phyloP scores from a whole-genome alignment of 2,113 vertebrate species.

The Boulengeromyrus knoepffleri region DNA sequence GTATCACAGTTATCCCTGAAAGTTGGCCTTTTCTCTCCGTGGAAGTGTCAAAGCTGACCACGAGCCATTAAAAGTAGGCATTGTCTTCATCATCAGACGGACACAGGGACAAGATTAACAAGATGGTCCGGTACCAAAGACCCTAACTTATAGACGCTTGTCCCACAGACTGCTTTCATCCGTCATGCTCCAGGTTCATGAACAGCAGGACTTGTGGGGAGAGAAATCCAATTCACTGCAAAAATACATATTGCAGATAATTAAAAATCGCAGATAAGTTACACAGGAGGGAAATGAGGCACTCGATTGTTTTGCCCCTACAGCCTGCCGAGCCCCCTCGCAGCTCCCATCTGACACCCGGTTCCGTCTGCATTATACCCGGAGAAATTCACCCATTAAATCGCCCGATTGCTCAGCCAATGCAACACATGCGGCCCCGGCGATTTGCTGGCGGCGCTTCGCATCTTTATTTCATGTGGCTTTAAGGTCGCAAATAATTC shows the following conservation, averaged over 20 bases:
- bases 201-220: background rate
- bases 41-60: background rate
- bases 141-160: background rate
- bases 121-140: background rate
- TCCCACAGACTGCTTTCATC: background rate
- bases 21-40: background rate
- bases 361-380: background rate
- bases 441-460: conserved; percentile 39
- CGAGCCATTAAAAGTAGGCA: background rate
- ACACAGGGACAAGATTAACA: background rate
- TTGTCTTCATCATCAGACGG: background rate
- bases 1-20: background rate
- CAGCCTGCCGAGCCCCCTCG: background rate
- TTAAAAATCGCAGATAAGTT: background rate
- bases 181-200: background rate
- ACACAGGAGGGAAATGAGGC: conserved; percentile 34
- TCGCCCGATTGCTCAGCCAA: background rate
- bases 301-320: background rate
- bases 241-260: conserved; percentile 10
- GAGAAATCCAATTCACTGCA: conserved; percentile 36
- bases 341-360: background rate
- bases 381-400: background rate
- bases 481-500: conserved; percentile 53
- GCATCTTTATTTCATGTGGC: conserved; percentile 49
- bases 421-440: background rate